phyloP scores from a whole-genome alignment of 2,888 invertebrate species.

The Apomyelois bistriatella region DNA sequence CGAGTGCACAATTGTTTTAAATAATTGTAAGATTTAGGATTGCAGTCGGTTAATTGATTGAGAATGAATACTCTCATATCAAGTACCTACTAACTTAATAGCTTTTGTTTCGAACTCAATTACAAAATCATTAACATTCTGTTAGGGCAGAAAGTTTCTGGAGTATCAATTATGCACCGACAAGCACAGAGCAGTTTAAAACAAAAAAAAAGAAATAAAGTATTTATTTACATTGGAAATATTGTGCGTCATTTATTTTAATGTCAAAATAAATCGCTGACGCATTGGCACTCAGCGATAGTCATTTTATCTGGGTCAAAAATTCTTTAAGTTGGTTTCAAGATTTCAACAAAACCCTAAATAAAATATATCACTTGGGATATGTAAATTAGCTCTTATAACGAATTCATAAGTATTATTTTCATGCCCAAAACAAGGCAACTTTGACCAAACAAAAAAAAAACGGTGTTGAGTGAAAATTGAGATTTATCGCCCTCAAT shows the following conservation, averaged over 20 bases:
- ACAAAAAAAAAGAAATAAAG: too few relatives aligned
- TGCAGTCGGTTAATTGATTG: background rate
- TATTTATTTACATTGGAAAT: too few relatives aligned
- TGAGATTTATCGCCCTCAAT: constrained; percentile 3
- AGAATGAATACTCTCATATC: too few relatives aligned
- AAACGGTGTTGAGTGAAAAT: constrained; percentile 1
- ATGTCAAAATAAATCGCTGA: background rate
- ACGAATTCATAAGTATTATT: background rate
- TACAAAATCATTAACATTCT: too few relatives aligned
- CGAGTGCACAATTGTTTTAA: constrained; percentile 6
- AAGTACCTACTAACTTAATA: background rate
- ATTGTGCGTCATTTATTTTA: background rate
- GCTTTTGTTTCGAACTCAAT: too few relatives aligned
- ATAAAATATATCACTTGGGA: too few relatives aligned
- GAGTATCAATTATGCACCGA: too few relatives aligned
- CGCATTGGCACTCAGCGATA: background rate
- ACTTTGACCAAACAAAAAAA: background rate
- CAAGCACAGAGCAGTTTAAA: too few relatives aligned
- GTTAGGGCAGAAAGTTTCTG: too few relatives aligned
- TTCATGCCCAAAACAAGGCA: background rate
- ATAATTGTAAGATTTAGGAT: background rate
- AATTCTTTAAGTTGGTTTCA: background rate
- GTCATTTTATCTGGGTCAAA: background rate
- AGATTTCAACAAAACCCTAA: too few relatives aligned
- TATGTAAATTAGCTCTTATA: too few relatives aligned